These are phyloP conservation scores for Platyrinchus mystaceus DNA, from an alignment of 2,797 vertebrate genomes.

Conservation along the genomic window DNA sequence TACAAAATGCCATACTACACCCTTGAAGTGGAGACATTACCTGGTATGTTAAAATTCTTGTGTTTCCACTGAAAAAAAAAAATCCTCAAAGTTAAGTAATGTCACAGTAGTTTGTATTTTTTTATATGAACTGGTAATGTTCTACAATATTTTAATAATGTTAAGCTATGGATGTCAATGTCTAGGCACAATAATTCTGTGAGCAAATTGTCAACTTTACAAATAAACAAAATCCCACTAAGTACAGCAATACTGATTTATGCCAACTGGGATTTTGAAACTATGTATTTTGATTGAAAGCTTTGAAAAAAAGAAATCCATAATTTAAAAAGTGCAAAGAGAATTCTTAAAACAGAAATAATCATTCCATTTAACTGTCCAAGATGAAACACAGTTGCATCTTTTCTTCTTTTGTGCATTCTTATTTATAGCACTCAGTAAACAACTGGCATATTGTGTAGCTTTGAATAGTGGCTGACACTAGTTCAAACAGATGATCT, in stretches of 20 bases:
- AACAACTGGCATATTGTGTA: slow-evolving; percentile 23
- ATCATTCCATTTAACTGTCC: not conserved
- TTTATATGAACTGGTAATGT: not conserved
- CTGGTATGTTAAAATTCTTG: not conserved
- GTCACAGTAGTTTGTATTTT: not conserved
- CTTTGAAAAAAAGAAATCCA: not conserved
- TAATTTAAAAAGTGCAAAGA: not conserved
- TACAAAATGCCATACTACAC: not conserved
- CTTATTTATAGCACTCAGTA: slow-evolving; percentile 17
- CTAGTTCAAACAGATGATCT: slow-evolving; percentile 37
- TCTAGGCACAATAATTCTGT: not conserved
- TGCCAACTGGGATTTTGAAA: not conserved
- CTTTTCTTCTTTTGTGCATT: slow-evolving; percentile 41
- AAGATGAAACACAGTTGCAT: slow-evolving; percentile 25
- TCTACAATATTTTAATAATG: not conserved
- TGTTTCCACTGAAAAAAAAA: not conserved
- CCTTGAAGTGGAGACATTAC: not conserved
- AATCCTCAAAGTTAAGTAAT: not conserved
- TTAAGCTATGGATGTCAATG: not conserved
- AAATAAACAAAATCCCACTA: slow-evolving; percentile 24
- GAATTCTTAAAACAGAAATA: slow-evolving; percentile 11
- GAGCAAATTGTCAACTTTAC: not conserved
- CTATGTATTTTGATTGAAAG: not conserved
- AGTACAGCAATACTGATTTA: not conserved
- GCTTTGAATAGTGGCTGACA: slow-evolving; percentile 28